Percentiles rank a stretch among this genome's conserved stretches.
Evolutionary conservation across 2,797 vertebrate genomes (phyloP).

Genomic region (Neosilurus hyrtlii): DNA sequence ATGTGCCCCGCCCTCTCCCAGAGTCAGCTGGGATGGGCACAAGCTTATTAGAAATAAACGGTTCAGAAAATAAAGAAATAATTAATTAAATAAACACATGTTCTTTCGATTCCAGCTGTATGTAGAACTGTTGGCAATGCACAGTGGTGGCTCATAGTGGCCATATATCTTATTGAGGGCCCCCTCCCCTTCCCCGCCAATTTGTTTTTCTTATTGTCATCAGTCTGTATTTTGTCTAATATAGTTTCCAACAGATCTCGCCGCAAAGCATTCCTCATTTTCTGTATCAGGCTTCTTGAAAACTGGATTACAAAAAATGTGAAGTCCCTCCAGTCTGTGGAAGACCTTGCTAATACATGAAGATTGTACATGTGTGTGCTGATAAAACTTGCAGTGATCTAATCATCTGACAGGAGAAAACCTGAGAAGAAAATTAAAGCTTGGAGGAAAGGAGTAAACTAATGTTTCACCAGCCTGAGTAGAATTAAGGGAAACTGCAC

Average conservation of each 20-base stretch:
- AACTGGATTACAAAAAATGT: background rate
- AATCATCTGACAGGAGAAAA: background rate
- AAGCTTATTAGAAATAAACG: no score
- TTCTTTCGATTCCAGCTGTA: background rate
- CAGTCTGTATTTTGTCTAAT: background rate
- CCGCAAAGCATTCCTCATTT: background rate
- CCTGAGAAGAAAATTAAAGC: background rate
- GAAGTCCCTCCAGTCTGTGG: background rate
- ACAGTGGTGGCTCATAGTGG: background rate
- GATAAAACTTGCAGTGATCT: background rate
- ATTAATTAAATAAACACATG: no score
- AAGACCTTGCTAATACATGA: background rate
- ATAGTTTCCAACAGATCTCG: background rate
- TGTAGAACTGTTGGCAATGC: background rate
- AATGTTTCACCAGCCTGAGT: background rate
- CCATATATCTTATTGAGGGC: background rate
- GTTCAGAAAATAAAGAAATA: no score
- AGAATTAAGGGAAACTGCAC: background rate
- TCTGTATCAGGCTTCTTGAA: background rate
- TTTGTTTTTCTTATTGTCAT: no score
- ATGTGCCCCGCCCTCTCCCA: no score
- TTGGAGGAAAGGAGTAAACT: constrained; percentile 31
- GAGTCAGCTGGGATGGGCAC: no score
- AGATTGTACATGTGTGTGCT: background rate
- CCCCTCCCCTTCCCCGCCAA: no score